Percentiles rank a stretch among this genome's conserved stretches.
These are phyloP conservation scores for Scaeva pyrastri DNA, from an alignment of 2,888 invertebrate genomes.

Conservation along the genomic window DNA sequence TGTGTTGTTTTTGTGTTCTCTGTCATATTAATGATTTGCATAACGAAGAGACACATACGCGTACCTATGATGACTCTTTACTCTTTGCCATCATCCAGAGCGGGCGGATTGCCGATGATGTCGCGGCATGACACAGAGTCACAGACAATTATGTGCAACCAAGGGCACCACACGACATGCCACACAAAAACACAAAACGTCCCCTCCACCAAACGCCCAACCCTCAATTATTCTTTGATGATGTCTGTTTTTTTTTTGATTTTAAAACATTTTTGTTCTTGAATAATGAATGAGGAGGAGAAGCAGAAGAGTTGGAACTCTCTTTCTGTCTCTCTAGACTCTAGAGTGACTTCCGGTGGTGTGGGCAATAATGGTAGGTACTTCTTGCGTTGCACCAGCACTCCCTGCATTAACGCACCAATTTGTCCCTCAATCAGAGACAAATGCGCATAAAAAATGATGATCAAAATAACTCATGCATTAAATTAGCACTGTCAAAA, in stretches of 20 bases:
- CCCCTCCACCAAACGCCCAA: slow-evolving; percentile 42
- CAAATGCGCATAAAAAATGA: slow-evolving; percentile 56
- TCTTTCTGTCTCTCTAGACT: too few species aligned
- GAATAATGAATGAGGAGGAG: slow-evolving; percentile 39
- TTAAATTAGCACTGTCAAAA: slow-evolving; percentile 76
- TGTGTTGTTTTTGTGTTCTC: not conserved
- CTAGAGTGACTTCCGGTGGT: slow-evolving; percentile 60
- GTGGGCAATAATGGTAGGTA: slow-evolving; percentile 27
- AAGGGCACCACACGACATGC: slow-evolving; percentile 53
- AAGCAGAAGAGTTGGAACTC: slow-evolving; percentile 34
- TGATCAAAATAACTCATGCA: slow-evolving; percentile 74
- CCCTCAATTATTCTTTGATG: slow-evolving; percentile 46
- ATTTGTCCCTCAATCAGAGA: slow-evolving; percentile 70
- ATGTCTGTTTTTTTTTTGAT: slow-evolving; percentile 13
- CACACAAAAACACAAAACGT: slow-evolving; percentile 25
- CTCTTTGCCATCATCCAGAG: not conserved
- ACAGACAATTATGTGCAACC: slow-evolving; percentile 47
- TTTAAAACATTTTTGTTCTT: slow-evolving; percentile 44
- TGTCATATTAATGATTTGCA: slow-evolving; percentile 54
- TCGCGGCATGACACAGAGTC: slow-evolving; percentile 30
- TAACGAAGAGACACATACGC: slow-evolving; percentile 25
- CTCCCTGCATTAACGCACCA: slow-evolving; percentile 47
- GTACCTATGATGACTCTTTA: too few species aligned
- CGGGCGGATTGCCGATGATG: not conserved
- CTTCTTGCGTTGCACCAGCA: slow-evolving; percentile 31